Evolutionary conservation across 2,888 invertebrate species (phyloP).

Genomic region (Petrophora chlorosata): DNA sequence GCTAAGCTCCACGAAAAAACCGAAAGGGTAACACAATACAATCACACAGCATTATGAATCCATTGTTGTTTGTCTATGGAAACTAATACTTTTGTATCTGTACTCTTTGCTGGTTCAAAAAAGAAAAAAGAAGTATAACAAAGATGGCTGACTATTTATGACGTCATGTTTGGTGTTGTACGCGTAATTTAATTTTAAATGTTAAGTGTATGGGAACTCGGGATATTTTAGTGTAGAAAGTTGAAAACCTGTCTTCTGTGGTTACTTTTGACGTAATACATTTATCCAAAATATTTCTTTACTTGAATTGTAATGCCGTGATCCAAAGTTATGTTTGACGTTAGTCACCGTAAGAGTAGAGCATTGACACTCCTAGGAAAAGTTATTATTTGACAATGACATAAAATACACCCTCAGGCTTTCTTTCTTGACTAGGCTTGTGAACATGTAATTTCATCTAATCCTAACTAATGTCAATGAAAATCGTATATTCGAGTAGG

Average conservation of each 20-base stretch:
- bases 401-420: no score
- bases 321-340: no score
- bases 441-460: no score
- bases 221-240: slow-evolving; percentile 3
- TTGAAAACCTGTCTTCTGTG: not conserved
- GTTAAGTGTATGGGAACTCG: slow-evolving; percentile 7
- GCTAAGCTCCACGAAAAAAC: slow-evolving; percentile 44
- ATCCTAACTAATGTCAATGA: no score
- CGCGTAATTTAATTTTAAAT: slow-evolving; percentile 15
- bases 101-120: slow-evolving; percentile 17
- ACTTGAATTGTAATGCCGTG: not conserved
- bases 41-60: slow-evolving; percentile 44
- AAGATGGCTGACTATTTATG: slow-evolving; percentile 38
- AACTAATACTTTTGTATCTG: slow-evolving; percentile 44
- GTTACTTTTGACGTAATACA: not conserved
- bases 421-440: no score
- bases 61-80: slow-evolving; percentile 41
- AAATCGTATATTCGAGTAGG: no score
- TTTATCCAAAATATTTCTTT: not conserved
- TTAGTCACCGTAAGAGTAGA: no score
- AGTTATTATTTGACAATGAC: no score
- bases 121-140: slow-evolving; percentile 34
- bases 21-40: slow-evolving; percentile 46
- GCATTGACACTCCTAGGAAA: no score
- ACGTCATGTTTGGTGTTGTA: slow-evolving; percentile 28